Base-by-base conservation (phyloP, 2,113 vertebrate species). In the Acrocephalus kingi region DNA sequence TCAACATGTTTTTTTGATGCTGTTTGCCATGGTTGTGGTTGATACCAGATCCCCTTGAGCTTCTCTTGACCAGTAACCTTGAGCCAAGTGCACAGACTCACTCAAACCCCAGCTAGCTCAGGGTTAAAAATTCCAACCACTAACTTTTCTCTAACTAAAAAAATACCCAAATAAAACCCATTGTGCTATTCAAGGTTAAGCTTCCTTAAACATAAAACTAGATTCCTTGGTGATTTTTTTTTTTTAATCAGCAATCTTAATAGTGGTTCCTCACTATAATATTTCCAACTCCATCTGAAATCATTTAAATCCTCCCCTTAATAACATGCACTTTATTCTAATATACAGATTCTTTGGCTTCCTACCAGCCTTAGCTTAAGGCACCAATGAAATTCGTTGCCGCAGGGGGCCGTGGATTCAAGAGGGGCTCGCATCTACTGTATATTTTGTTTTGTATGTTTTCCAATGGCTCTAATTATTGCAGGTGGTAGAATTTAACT, bases 141-240 rank as follows among this genome's bases (percentile, higher is more conserved):
- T 97, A 87, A 96, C 96, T 97, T 97, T 96, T 92, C 95, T 97
- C 66, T 85, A 95, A 97, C 91, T 90, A 80, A 96, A 97, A 96
- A 84, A 97, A 96, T 82, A 94, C 11, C 41, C 79, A 97, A 93
- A 91, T 96, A 95, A 93, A 95, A 93, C 83, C 94, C 85, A 77
- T 94, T 97, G 83, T 95, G 74, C 83, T 95, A 94, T 97, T 97
- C 95, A 97, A 97, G 91, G 94, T 97, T 97, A 94, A 95, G 92
- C 66, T 97, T 97, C 94, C 91, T 96, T 96, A 97, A 98, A 97
- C 86, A 96, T 96, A 96, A 97, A 97, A 94, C 86, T 91, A 84
- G 90, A 97, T 97, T 95, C 95, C 87, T 96, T 59, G 31, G 94
- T 86, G 71, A 92, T 77, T 82, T 92, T 89, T 93, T 90, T 96